These are phyloP conservation scores for Urosaurus nigricauda DNA, from an alignment of 2,797 vertebrate species.

Conservation along the genomic window DNA sequence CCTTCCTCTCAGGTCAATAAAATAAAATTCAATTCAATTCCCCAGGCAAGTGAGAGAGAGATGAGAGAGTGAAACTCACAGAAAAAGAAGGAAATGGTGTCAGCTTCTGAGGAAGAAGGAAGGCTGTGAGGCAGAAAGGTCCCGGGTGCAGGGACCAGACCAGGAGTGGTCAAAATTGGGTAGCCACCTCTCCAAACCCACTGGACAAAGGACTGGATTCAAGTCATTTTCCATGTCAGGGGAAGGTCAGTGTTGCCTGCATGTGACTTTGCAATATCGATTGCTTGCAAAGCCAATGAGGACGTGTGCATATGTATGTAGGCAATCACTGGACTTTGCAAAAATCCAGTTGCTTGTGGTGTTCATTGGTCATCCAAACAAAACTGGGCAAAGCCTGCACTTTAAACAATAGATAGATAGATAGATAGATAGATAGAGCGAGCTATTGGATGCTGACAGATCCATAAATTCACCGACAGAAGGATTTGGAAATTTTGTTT, in stretches of 20 bases:
- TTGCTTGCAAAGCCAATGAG: background rate
- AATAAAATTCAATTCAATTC: background rate
- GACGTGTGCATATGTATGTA: no score
- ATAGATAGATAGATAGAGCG: no score
- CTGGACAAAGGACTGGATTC: background rate
- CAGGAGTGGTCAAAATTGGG: fast-evolving
- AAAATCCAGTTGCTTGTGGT: background rate
- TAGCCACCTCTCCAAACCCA: fast-evolving
- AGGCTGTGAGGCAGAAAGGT: background rate
- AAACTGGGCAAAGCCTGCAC: background rate
- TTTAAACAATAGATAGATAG: no score
- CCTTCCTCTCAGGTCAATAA: background rate
- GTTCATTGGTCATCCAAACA: background rate
- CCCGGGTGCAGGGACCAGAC: fast-evolving
- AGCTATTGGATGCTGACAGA: no score
- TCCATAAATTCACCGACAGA: no score
- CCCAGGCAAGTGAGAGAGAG: no score
- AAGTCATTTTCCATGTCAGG: slow-evolving; percentile 48
- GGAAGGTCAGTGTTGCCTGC: slow-evolving; percentile 38
- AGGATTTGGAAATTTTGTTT: no score
- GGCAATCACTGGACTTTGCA: background rate
- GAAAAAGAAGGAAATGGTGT: background rate
- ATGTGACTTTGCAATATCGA: slow-evolving; percentile 51
- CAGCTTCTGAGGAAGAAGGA: background rate
- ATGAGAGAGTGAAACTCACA: no score